Evolutionary conservation across 2,797 vertebrate species (phyloP), one percentile per base, ranked within the genome.

Genomic region (Acanthis flammea): DNA sequence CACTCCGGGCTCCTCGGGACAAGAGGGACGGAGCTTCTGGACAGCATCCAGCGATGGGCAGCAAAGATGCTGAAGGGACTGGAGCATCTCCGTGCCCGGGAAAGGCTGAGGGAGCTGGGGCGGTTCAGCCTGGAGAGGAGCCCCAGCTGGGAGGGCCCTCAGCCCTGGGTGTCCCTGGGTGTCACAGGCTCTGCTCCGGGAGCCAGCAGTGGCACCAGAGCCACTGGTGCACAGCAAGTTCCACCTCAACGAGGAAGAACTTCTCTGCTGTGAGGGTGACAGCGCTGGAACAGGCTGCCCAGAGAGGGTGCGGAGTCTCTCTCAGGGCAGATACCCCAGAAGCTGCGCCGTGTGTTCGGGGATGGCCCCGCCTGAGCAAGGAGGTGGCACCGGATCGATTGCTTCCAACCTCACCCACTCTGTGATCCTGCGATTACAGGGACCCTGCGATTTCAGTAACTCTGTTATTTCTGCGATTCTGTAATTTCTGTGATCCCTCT

Each of bases 281-380:
- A 74, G 33, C 54, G 39, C 45, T 41, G 25, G 14, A 35, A 31
- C 10, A 35, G 41, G 7, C 6, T 15, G 62, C 15, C 14, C 22
- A 6, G 47, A 37, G 33, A 25, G 10, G 4, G 5, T 12, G 47
- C 3, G 54, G 23, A 27, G 41, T 4, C 1, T 28, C 30, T 10
- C 7, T 13, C 47, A 12, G 3, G 0, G 61, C 4, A 16, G 25
- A 14, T 1, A 31, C 0, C 35, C 45, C 61, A 53, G 60, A 14
- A 13, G 21, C 30, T 13, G 76, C 3, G 53, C 58, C 6, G 2
- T 21, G 66, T 3, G 19, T 1, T 5, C 58, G 41, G 66, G 28
- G 66, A 17, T 12, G 66, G 44, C 74, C 27, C 74, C 28, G 66
- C 66, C 30, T 8, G 58, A 33, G 51, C n/a, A 45, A 11, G 28